Evolutionary conservation across 2,113 vertebrate species (phyloP).

Genomic region (Corythaixoides concolor): DNA sequence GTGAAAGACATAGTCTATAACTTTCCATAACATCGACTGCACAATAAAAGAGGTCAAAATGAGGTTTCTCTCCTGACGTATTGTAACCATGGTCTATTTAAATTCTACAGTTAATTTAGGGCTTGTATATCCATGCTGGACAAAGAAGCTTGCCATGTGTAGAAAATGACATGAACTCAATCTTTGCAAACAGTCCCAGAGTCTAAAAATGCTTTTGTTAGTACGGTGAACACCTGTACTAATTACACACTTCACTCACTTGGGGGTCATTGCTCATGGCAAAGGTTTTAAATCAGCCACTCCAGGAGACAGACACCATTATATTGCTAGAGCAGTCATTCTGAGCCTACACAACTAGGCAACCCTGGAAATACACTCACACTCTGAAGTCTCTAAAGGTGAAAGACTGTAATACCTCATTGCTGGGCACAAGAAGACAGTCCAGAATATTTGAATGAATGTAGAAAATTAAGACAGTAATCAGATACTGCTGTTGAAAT

Average conservation of each 20-base stretch:
- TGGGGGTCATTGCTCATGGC: conserved; percentile 40
- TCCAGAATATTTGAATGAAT: neutral
- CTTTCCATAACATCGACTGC: conserved; percentile 12
- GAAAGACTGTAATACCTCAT: neutral
- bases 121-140: conserved; percentile 21
- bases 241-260: conserved; percentile 48
- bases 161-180: conserved; percentile 59
- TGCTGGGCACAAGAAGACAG: neutral
- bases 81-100: conserved; percentile 41
- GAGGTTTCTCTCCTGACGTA: conserved; percentile 15
- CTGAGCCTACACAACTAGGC: neutral
- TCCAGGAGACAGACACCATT: conserved; percentile 38
- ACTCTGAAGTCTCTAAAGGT: neutral
- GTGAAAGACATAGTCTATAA: neutral
- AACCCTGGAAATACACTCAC: neutral
- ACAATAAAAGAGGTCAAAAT: conserved; percentile 46
- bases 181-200: conserved; percentile 35
- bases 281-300: conserved; percentile 66
- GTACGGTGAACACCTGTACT: conserved; percentile 63
- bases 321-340: neutral
- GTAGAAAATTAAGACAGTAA: neutral
- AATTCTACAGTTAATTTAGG: conserved; percentile 52
- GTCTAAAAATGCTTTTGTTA: conserved; percentile 43
- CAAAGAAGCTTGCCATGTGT: conserved; percentile 54
- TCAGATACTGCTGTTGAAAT: neutral